Base-by-base conservation (phyloP, 2,113 vertebrate genomes). In the Misgurnus anguillicaudatus region DNA sequence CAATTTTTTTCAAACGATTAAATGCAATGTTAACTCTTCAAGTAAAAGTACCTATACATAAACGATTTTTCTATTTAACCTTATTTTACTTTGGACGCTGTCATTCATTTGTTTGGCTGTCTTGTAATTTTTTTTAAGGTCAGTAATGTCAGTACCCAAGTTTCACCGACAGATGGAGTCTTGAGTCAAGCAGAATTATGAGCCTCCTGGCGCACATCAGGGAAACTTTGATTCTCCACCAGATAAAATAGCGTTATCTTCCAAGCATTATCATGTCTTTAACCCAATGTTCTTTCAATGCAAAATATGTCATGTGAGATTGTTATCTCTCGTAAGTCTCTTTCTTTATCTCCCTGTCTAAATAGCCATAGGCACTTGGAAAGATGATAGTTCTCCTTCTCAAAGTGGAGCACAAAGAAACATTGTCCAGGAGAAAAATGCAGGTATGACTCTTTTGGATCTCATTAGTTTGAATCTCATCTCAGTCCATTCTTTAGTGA, bases 371-470 rank as follows among this genome's bases (percentile, higher is more conserved):
- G 75, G 77, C 64, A 77, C 65, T 82, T 83, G 68, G 85, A 85
- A 77, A 85, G 83, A 84, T 85, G 70, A 82, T 86, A 82, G 84
- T 83, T 51, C 83, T 82, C 45, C 68, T 81, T 80, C 71, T 83
- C 73, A 38, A 63, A 76, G 63, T 76, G 21, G 48, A 64, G 21
- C 21, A 87, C 85, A 87, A 87, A 84, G 83, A 79, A 71, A 79
- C 85, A 86, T 82, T 86, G 83, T 86, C 80, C 62, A 61, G 41
- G 6, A 42, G 60, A 83, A 77, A 65, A 72, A 67, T n/a, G 10
- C 80, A 81, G 51, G 69, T 76, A 83, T 77, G 73, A 79, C 66
- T 67, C 76, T 62, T 72, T 81, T 65, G 73, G 68, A 60, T 13
- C 78, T 77, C 63, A 74, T 81, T 85, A 80, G 55, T 7, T 47